Conservation (phyloP, 2,113 vertebrate genomes). For the Pungitius pungitius region DNA sequence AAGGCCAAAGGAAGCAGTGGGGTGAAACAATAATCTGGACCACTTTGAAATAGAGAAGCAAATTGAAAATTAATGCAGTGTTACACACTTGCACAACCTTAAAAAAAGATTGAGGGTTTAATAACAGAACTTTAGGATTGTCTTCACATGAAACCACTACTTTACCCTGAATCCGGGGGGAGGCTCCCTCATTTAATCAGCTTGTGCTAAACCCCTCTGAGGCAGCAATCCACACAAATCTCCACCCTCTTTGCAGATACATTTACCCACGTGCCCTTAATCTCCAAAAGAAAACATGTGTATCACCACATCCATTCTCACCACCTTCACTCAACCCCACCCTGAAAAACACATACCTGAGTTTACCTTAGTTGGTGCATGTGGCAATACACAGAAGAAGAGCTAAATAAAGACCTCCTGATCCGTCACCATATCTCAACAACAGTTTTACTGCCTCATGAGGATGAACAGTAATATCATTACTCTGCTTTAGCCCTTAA, state of each 20-base stretch:
- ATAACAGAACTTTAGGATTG: background rate
- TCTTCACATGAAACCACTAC: background rate
- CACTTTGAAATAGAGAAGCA: background rate
- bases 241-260: slow-evolving; percentile 25
- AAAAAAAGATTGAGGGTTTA: background rate
- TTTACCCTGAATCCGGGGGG: background rate
- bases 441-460: background rate
- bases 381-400: slow-evolving; percentile 1
- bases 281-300: slow-evolving; percentile 34
- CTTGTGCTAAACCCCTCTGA: slow-evolving; percentile 72
- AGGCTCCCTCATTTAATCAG: slow-evolving; percentile 72
- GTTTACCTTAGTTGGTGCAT: background rate
- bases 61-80: background rate
- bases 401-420: slow-evolving; percentile 1
- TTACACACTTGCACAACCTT: background rate
- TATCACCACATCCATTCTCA: slow-evolving; percentile 19
- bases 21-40: slow-evolving; percentile 29
- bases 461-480: background rate
- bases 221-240: slow-evolving; percentile 69
- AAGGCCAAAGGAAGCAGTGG: slow-evolving; percentile 5
- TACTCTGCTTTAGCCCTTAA: background rate
- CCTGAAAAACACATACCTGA: slow-evolving; percentile 16
- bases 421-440: background rate
- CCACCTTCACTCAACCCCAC: background rate
- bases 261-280: slow-evolving; percentile 56